phyloP scores from a whole-genome alignment of 2,888 invertebrate species.

The Hemaris fuciformis region DNA sequence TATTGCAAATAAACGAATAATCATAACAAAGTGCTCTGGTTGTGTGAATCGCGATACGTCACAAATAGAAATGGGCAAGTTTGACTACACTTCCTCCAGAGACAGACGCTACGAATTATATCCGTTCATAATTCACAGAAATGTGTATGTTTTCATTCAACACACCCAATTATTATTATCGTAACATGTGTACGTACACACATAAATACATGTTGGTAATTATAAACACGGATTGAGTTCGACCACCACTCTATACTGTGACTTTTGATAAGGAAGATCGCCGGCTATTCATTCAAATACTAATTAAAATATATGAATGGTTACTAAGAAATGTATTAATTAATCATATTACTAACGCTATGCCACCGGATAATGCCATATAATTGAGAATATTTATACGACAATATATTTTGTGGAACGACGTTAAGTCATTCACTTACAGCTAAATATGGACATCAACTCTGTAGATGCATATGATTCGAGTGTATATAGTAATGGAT shows the following conservation, averaged over 20 bases:
- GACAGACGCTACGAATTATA: conserved; percentile 4
- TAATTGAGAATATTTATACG: background rate
- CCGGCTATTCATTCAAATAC: conserved; percentile 58
- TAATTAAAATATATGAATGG: conserved; percentile 64
- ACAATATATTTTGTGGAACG: background rate
- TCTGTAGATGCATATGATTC: background rate
- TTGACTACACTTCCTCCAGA: background rate
- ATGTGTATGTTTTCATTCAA: conserved; percentile 23
- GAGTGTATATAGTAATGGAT: background rate
- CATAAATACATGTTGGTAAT: conserved; percentile 16
- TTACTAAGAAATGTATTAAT: conserved; percentile 27
- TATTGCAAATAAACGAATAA: no score
- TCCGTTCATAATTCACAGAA: conserved; percentile 16
- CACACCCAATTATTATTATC: conserved; percentile 32
- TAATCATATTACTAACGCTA: background rate
- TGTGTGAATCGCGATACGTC: no score
- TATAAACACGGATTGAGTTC: conserved; percentile 41
- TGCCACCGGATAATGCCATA: background rate
- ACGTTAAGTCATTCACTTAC: background rate
- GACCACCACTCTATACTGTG: conserved; percentile 36
- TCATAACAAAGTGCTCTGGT: no score
- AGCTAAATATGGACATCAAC: background rate
- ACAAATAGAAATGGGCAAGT: background rate
- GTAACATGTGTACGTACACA: conserved; percentile 20
- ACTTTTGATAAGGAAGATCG: conserved; percentile 58